phyloP scores from a whole-genome alignment of 1,140 invertebrate genomes.

The Heliconius hermathena region DNA sequence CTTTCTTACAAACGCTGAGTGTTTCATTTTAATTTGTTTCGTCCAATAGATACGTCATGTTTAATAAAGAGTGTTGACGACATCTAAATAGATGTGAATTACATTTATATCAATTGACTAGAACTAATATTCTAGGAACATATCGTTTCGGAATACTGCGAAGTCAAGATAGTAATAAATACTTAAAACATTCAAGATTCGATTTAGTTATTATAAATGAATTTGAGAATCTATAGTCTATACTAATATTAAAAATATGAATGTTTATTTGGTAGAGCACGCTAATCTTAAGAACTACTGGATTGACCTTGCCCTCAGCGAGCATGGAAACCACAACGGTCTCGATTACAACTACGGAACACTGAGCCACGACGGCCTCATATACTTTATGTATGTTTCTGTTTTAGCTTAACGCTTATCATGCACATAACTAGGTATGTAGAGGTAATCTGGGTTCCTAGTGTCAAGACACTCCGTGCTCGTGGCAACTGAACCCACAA shows the following conservation, averaged over 20 bases:
- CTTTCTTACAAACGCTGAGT: not conserved
- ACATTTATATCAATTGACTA: slow-evolving; percentile 4
- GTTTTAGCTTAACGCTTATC: too few relatives aligned
- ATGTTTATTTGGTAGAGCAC: too few relatives aligned
- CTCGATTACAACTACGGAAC: too few relatives aligned
- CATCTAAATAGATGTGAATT: not conserved
- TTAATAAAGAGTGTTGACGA: slow-evolving; percentile 20
- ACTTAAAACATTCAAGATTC: not conserved
- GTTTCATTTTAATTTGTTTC: slow-evolving; percentile 36
- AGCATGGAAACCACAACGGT: too few relatives aligned
- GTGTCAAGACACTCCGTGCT: not conserved
- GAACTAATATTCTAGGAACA: not conserved
- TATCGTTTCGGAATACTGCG: not conserved
- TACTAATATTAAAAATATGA: too few relatives aligned
- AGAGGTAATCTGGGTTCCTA: not conserved
- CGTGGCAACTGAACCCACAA: too few relatives aligned
- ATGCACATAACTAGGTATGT: not conserved
- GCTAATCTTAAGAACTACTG: too few relatives aligned
- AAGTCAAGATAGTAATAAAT: not conserved
- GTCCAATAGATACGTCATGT: slow-evolving; percentile 31
- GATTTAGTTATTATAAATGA: not conserved
- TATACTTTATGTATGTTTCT: too few relatives aligned
- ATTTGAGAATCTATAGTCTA: not conserved
- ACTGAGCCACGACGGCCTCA: too few relatives aligned
- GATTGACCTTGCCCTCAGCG: not conserved